phyloP scores from a whole-genome alignment of 2,113 vertebrate genomes.

The Platanista minor region DNA sequence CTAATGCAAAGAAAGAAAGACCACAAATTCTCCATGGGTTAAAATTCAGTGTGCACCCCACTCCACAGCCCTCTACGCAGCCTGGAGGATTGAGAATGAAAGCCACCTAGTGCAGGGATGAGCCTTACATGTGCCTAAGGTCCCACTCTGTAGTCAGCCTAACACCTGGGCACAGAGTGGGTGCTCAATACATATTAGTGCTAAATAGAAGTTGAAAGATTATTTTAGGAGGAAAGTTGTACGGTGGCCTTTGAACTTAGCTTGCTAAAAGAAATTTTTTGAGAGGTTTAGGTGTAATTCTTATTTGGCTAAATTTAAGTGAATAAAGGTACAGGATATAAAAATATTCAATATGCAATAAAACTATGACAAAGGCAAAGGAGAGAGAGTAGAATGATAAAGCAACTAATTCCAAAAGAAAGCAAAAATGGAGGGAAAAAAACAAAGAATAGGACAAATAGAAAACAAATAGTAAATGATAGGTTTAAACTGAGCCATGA shows the following conservation, averaged over 20 bases:
- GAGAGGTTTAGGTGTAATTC: neutral
- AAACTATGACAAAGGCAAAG: slow-evolving; percentile 26
- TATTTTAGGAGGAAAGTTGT: neutral
- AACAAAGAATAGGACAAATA: neutral
- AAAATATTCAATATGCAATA: neutral
- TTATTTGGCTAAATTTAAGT: neutral
- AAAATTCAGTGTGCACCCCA: neutral
- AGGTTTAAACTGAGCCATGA: neutral
- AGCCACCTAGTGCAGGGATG: neutral
- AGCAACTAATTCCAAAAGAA: neutral
- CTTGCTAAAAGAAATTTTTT: neutral
- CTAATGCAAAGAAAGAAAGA: neutral
- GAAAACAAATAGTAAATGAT: slow-evolving; percentile 20
- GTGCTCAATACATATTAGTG: neutral
- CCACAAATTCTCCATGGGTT: neutral
- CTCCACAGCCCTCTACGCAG: neutral
- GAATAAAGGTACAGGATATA: neutral
- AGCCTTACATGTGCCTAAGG: neutral
- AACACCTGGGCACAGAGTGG: neutral
- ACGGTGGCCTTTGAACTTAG: neutral
- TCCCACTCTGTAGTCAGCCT: neutral
- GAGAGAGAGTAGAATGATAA: slow-evolving; percentile 21
- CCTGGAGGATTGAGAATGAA: neutral
- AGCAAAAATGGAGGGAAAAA: neutral
- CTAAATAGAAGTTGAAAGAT: neutral